These are phyloP conservation scores for Elaphurus davidianus DNA, from an alignment of 2,113 vertebrate species.

Conservation along the genomic window DNA sequence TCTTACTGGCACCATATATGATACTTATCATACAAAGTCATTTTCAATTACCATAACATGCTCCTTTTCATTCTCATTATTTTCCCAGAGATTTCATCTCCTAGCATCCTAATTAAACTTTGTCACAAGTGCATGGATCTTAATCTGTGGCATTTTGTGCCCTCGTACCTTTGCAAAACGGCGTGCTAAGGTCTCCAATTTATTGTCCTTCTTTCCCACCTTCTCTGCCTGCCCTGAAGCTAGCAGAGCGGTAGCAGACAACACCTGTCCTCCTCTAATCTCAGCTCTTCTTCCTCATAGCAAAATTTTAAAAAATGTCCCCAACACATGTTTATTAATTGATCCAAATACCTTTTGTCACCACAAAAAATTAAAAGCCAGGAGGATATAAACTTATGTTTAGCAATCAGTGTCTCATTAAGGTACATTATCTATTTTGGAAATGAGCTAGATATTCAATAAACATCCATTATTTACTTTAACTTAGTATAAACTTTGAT, in stretches of 20 bases:
- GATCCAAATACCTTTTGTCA: neutral
- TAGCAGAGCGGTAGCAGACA: neutral
- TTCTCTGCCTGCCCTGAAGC: neutral
- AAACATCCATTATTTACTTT: neutral
- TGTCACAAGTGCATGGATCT: neutral
- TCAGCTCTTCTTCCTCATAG: neutral
- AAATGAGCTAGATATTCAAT: neutral
- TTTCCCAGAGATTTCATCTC: neutral
- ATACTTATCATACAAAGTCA: neutral
- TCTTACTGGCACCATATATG: neutral
- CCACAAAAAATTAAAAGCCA: neutral
- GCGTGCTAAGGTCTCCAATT: neutral
- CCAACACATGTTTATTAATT: neutral
- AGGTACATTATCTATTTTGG: neutral
- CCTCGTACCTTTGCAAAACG: neutral
- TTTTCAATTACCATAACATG: neutral
- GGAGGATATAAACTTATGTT: neutral
- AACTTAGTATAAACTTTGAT: neutral
- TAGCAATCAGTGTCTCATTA: neutral
- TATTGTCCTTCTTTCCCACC: neutral
- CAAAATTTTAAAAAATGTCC: neutral
- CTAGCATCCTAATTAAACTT: neutral
- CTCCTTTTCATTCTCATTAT: neutral
- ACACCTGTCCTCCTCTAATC: neutral
- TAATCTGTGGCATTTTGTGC: neutral